These are phyloP conservation scores for Lasioglossum oenotherae DNA, from an alignment of 2,888 invertebrate species.

Conservation along the genomic window DNA sequence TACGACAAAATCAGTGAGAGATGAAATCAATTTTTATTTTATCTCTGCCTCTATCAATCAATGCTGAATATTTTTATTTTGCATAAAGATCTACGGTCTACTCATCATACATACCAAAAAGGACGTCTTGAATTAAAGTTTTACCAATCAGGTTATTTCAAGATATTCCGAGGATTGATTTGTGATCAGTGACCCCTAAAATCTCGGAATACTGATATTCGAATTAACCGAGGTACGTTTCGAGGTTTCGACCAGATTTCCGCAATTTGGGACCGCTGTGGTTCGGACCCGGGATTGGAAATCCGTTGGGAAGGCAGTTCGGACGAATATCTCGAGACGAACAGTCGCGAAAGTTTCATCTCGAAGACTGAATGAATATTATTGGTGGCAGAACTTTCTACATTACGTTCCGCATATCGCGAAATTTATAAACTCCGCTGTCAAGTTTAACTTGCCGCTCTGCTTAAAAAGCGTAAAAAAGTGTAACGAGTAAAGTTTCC, in stretches of 20 bases:
- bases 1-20: no score
- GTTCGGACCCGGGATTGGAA: not conserved
- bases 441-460: not conserved
- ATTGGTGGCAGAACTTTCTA: constrained; percentile 21
- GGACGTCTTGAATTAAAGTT: not conserved
- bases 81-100: no score
- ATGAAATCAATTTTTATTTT: no score
- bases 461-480: not conserved
- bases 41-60: no score
- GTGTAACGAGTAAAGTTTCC: constrained; percentile 8
- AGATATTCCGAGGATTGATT: not conserved
- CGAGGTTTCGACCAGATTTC: not conserved
- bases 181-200: not conserved
- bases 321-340: constrained; percentile 24
- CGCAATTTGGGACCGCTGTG: not conserved
- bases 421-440: constrained; percentile 11
- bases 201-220: not conserved
- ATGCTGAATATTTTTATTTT: no score
- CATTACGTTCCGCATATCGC: constrained; percentile 7
- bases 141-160: not conserved
- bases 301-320: not conserved
- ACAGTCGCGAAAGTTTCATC: constrained; percentile 25
- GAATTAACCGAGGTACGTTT: not conserved
- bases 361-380: constrained; percentile 15
- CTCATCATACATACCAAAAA: not conserved